phyloP scores from a whole-genome alignment of 2,113 vertebrate genomes.

The Meriones unguiculatus region DNA sequence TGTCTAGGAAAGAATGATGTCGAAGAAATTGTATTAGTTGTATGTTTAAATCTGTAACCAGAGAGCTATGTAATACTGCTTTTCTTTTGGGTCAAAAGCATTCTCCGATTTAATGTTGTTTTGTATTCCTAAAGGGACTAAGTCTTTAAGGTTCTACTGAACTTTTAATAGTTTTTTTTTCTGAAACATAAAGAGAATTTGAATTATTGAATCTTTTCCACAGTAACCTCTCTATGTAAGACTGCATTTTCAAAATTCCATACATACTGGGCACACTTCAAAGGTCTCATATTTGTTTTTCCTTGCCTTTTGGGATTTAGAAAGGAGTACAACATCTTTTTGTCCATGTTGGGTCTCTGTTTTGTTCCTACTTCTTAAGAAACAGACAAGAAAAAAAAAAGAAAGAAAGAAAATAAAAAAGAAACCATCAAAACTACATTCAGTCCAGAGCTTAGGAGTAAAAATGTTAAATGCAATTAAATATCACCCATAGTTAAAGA shows the following conservation, averaged over 20 bases:
- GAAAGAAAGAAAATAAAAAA: too few relatives aligned
- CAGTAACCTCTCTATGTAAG: not conserved
- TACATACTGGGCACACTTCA: not conserved
- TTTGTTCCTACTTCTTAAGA: conserved; percentile 41
- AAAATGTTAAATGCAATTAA: not conserved
- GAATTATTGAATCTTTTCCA: not conserved
- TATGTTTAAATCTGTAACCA: not conserved
- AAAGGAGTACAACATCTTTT: not conserved
- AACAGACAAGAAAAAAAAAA: conserved; percentile 63
- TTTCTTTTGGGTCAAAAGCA: not conserved
- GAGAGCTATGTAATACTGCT: not conserved
- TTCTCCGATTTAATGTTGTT: not conserved
- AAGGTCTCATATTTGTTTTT: conserved; percentile 30
- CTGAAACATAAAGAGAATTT: conserved; percentile 16
- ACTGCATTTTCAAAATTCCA: conserved; percentile 40
- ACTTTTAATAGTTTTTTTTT: conserved; percentile 46
- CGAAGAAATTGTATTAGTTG: not conserved
- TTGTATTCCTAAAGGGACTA: conserved; percentile 25
- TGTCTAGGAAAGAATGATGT: not conserved
- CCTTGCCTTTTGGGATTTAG: not conserved
- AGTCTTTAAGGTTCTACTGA: not conserved
- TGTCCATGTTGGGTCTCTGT: conserved; percentile 3
- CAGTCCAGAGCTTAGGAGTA: not conserved
- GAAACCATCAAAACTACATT: not conserved
- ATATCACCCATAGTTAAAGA: not conserved